Conservation (phyloP, 2,113 vertebrate genomes). For the Austrofundulus limnaeus region DNA sequence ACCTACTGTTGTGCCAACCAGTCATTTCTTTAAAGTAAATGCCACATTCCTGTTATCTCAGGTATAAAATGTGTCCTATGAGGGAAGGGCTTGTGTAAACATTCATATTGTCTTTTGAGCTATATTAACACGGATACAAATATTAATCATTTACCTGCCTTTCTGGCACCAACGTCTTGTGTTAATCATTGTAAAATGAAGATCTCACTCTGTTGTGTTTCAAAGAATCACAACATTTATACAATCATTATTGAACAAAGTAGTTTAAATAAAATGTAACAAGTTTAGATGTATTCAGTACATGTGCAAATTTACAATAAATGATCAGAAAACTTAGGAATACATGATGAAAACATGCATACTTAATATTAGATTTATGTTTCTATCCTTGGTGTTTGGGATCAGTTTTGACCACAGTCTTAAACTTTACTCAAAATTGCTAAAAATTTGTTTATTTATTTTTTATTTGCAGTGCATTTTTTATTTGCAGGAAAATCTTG, state of each 20-base stretch:
- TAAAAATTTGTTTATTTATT: too few relatives aligned
- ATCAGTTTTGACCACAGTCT: too few relatives aligned
- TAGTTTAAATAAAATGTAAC: conserved; percentile 26
- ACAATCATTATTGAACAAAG: conserved; percentile 15
- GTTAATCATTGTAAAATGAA: not conserved
- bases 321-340: too few relatives aligned
- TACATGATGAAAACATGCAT: too few relatives aligned
- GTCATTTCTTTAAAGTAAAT: conserved; percentile 7
- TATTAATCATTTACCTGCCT: conserved; percentile 1
- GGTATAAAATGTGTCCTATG: not conserved
- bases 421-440: too few relatives aligned
- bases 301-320: conserved; percentile 36
- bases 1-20: conserved; percentile 1
- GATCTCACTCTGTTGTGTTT: too few relatives aligned
- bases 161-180: conserved; percentile 8
- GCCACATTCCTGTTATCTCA: conserved; percentile 2
- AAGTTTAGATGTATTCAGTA: conserved; percentile 14
- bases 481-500: too few relatives aligned
- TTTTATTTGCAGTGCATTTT: too few relatives aligned
- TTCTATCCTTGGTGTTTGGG: too few relatives aligned
- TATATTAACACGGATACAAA: not conserved
- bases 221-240: not conserved
- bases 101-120: not conserved
- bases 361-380: too few relatives aligned
- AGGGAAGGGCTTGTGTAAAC: not conserved